These are phyloP conservation scores for Climacteris rufus DNA, from an alignment of 2,113 vertebrate species.

Conservation along the genomic window DNA sequence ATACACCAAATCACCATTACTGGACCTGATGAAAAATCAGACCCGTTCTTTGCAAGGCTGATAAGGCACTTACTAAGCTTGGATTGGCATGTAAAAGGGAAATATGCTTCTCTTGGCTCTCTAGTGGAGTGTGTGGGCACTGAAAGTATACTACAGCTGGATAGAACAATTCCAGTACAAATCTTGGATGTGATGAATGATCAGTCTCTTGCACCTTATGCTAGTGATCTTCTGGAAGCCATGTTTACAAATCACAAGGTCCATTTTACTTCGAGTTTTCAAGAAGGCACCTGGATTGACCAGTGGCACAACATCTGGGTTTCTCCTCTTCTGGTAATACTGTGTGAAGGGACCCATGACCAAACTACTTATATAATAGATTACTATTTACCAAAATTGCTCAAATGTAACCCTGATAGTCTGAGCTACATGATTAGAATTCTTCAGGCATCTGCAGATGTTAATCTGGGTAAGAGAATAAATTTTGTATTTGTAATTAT, in stretches of 20 bases:
- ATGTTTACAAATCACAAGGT: constrained; percentile 89
- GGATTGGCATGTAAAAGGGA: constrained; percentile 95
- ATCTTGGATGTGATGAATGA: constrained; percentile 88
- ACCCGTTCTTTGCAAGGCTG: constrained; percentile 79
- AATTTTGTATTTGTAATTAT: background rate
- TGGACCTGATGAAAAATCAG: constrained; percentile 12
- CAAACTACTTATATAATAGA: constrained; percentile 91
- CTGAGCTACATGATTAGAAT: constrained; percentile 87
- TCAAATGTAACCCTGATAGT: constrained; percentile 87
- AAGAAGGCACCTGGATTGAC: constrained; percentile 73
- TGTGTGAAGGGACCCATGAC: constrained; percentile 83
- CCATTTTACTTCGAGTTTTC: constrained; percentile 64
- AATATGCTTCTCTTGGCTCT: constrained; percentile 84
- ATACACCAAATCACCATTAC: constrained; percentile 73
- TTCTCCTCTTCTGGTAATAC: constrained; percentile 81
- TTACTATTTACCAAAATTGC: constrained; percentile 89
- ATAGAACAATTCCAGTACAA: constrained; percentile 77
- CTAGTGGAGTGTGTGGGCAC: constrained; percentile 87
- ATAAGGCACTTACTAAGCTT: constrained; percentile 78
- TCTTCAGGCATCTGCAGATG: constrained; percentile 77
- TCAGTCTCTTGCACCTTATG: constrained; percentile 88
- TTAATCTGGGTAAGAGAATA: constrained; percentile 75
- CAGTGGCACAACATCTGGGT: constrained; percentile 89
- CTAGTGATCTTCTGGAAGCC: constrained; percentile 89
- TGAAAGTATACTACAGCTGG: constrained; percentile 75